Conservation (phyloP, 2,797 vertebrate species). For the Gadopsis marmoratus region DNA sequence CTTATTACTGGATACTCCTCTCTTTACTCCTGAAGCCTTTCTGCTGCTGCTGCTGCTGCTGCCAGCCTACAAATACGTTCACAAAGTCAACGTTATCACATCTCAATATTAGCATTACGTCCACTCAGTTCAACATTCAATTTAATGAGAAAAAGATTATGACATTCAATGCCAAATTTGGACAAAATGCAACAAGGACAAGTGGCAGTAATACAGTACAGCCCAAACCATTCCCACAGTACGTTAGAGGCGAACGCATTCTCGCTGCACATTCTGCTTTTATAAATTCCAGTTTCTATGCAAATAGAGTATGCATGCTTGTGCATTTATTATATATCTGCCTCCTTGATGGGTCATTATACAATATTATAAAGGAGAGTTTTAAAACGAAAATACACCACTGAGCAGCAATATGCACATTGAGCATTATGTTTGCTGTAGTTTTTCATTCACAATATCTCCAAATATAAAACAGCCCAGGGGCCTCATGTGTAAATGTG, state of each 20-base stretch:
- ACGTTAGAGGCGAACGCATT: neutral
- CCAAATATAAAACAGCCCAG: neutral
- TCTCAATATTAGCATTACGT: neutral
- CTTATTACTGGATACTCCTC: slow-evolving; percentile 36
- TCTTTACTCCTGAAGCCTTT: slow-evolving; percentile 18
- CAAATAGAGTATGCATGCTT: neutral
- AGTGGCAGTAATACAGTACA: neutral
- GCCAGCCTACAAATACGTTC: neutral
- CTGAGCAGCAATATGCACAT: neutral
- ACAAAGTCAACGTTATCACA: neutral
- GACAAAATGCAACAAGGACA: neutral
- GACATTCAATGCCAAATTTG: neutral
- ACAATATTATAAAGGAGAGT: neutral
- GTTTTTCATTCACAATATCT: neutral
- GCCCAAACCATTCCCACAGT: too few species aligned
- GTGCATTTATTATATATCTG: neutral
- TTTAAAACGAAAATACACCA: neutral
- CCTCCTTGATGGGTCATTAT: neutral
- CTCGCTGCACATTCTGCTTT: neutral
- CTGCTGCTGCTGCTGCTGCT: slow-evolving; percentile 27
- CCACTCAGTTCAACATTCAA: neutral
- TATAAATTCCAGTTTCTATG: neutral
- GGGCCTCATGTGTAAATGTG: neutral
- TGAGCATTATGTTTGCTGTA: neutral
- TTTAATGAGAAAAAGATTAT: neutral